Evolutionary conservation across 2,888 invertebrate species (phyloP), one percentile per base, ranked within the genome.

Genomic region (Ceriagrion tenellum): DNA sequence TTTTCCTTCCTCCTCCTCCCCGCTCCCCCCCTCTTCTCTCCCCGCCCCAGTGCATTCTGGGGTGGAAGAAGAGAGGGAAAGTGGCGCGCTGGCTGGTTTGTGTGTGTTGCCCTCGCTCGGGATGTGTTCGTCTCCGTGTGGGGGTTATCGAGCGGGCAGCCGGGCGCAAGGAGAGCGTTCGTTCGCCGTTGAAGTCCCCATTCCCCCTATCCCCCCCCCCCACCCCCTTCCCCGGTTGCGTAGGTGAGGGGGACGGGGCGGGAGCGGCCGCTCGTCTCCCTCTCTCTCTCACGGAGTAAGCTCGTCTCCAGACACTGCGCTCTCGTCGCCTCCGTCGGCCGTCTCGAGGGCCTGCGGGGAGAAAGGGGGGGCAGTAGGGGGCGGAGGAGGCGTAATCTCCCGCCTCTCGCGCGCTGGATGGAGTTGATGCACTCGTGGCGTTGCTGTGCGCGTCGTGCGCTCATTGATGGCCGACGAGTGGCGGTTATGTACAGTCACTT

Each of bases 71-170:
- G 91, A 63, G 91, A 74, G 93, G 93, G 69, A 93, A 93, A 93
- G 93, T 93, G 91, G 91, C 35, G 93, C 47, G 69, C 55, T 16
- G 23, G 47, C 26, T 40, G 47, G 89, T 26, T 26, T 55, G 55
- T 20, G n/a, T 69, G 93, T 81, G 35, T 69, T 8, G 23, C 18
- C 26, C 26, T 23, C 26, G 69, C 69, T 23, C 59, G 59, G 59
- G 26, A 8, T 69, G 69, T n/a, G 26, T 23, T 8, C 55, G 69
- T n/a, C 26, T 23, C 26, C 55, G 63, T 26, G 59, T 74, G 93
- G 91, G 63, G 91, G 91, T 93, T 93, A 93, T 93, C 93, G 93
- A 93, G 93, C 93, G 93, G 93, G 55, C 55, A n/a, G 91, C 47
- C 69, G 69, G 47, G 47, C 47, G 47, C 8, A 47, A 47, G 47